Conservation (phyloP, 2,113 vertebrate genomes). For the Syngnathus typhle region DNA sequence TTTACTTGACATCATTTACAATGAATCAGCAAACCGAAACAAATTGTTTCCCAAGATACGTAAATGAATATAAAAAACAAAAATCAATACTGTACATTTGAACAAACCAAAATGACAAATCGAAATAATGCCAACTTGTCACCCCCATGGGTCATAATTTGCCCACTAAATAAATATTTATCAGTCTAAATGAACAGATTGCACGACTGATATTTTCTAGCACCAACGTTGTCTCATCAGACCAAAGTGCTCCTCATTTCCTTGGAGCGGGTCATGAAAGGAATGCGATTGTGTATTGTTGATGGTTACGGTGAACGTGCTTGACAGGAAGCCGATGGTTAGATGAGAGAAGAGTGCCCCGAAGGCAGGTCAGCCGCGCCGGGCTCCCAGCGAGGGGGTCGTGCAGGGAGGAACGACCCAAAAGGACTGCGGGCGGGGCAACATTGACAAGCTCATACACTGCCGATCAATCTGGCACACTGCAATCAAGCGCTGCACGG, state of each 20-base stretch:
- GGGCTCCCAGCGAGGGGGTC: slow-evolving; percentile 32
- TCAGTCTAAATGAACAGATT: neutral
- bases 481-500: slow-evolving; percentile 19
- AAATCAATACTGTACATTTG: no score
- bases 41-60: no score
- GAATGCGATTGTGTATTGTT: slow-evolving; percentile 37
- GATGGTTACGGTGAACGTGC: slow-evolving; percentile 39
- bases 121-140: no score
- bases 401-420: neutral
- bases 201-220: neutral
- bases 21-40: no score
- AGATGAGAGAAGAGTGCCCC: slow-evolving; percentile 48
- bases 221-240: neutral
- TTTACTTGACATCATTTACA: no score
- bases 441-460: slow-evolving; percentile 56
- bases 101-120: no score
- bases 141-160: no score
- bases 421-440: slow-evolving; percentile 43
- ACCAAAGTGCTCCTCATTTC: slow-evolving; percentile 14
- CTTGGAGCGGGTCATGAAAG: slow-evolving; percentile 22
- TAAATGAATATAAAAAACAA: no score
- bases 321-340: slow-evolving; percentile 56
- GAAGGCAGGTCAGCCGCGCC: slow-evolving; percentile 53
- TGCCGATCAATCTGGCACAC: slow-evolving; percentile 55
- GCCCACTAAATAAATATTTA: no score